phyloP scores from a whole-genome alignment of 2,797 vertebrate species.

The Phoxinus dragarum region DNA sequence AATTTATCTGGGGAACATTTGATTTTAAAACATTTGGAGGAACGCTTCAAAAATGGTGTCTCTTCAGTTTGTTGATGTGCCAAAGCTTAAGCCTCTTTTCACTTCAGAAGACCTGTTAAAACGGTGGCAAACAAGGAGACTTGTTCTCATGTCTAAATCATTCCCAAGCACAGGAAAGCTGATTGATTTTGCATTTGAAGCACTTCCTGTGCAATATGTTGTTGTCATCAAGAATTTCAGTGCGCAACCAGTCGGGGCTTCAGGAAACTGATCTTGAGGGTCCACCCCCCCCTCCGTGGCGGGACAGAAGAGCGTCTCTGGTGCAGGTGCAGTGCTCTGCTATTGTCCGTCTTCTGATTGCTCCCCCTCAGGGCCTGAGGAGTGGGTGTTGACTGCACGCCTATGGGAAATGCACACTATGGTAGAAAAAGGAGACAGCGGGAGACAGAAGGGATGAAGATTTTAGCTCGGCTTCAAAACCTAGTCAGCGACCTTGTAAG shows the following conservation, averaged over 20 bases:
- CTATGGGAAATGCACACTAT: conserved; percentile 56
- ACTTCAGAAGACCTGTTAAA: conserved; percentile 22
- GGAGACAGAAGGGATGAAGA: conserved; percentile 28
- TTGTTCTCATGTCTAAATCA: neutral
- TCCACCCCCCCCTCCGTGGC: neutral
- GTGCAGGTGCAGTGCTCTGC: conserved; percentile 36
- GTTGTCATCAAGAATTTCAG: conserved; percentile 43
- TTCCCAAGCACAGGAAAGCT: conserved; percentile 17
- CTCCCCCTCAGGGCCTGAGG: neutral
- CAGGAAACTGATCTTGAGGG: conserved; percentile 58
- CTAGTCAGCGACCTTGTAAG: neutral
- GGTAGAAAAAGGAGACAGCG: conserved; percentile 30
- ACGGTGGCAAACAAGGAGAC: neutral
- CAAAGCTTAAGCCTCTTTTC: neutral
- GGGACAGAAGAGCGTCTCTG: conserved; percentile 62
- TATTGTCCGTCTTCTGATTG: conserved; percentile 57
- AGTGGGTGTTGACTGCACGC: conserved; percentile 12
- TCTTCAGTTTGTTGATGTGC: conserved; percentile 16
- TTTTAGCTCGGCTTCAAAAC: neutral
- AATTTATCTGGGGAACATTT: conserved; percentile 48
- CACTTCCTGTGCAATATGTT: conserved; percentile 32
- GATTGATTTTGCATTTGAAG: conserved; percentile 41
- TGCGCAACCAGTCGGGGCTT: conserved; percentile 33
- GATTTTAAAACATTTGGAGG: conserved; percentile 37
- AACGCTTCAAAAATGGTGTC: conserved; percentile 33